These are phyloP conservation scores for Mystacornis crossleyi DNA, from an alignment of 2,113 vertebrate genomes.

Conservation along the genomic window DNA sequence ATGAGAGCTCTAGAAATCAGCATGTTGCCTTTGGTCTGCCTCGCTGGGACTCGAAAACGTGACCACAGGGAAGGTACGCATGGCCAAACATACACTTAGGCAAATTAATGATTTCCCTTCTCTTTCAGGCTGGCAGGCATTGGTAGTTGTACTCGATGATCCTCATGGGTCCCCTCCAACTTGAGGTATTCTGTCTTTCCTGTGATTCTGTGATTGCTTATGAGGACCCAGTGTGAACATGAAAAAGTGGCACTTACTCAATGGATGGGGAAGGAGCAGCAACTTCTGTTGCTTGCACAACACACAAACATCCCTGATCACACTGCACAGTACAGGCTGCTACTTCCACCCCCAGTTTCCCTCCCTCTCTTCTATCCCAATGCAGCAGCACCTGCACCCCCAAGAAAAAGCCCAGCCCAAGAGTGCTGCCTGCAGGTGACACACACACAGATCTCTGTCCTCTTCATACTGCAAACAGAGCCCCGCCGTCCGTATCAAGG, in stretches of 20 bases:
- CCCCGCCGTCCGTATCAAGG: too few relatives aligned
- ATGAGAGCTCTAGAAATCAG: background rate
- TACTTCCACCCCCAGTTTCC: background rate
- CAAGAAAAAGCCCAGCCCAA: background rate
- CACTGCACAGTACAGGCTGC: background rate
- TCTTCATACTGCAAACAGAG: background rate
- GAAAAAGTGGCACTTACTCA: background rate
- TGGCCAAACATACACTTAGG: background rate
- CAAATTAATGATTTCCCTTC: background rate
- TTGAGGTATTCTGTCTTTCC: background rate
- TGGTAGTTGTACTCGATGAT: rapidly evolving
- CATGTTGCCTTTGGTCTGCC: background rate
- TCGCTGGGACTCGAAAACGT: background rate
- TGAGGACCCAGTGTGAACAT: background rate
- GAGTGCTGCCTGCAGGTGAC: background rate
- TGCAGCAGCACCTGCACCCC: rapidly evolving
- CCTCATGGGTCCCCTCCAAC: background rate
- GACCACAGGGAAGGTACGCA: background rate
- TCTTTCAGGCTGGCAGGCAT: background rate
- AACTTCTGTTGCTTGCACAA: background rate
- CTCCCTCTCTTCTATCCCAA: background rate
- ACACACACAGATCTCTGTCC: background rate
- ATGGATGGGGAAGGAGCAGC: background rate
- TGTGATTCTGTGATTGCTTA: background rate
- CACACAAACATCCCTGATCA: background rate